Base-by-base conservation (phyloP, 2,888 invertebrate genomes). In the Ellobium chinense region DNA sequence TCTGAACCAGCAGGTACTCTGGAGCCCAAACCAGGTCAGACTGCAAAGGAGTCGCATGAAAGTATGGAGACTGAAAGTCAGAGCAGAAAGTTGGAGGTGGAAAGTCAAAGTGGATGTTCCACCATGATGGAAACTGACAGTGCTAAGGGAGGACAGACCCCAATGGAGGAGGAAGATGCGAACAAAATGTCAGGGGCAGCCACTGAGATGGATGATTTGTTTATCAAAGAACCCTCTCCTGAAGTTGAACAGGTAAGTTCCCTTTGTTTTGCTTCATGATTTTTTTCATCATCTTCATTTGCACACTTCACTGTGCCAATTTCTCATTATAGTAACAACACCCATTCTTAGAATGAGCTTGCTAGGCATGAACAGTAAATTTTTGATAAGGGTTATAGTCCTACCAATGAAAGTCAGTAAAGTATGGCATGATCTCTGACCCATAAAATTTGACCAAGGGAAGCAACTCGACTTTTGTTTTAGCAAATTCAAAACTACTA, bases 171-270 rank as follows among this genome's bases (percentile, higher is more conserved):
- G 18, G 72, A 36, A 4, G 58, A 72, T 9, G 34, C 24, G 2
- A 24, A 27, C 27, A 36, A n/a, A 60, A 24, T 36, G 14, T 36
- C 27, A 58, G 58, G 37, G 36, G 24, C 72, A 60, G 21, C 24
- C n/a, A n/a, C 27, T 36, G 36, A 24, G 12, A 37, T 72, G 24
- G 72, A 72, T 72, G 72, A 72, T 72, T 72, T 72, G 27, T 72
- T 72, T 60, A 72, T 72, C 34, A 34, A 34, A 27, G 72, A 72
- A 27, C 36, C 60, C 34, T 1, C 72, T 24, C n/a, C 58, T 54
- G 69, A 69, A 9, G 1, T 56, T 21, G 21, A 29, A 54, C 1
- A 24, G 69, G 69, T 69, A 39, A 54, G 54, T 69, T 9, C 9
- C 24, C 29, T 7, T 62, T 62, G 24, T 5, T 62, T 1, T 62